These are phyloP conservation scores for Hyperoodon ampullatus DNA, from an alignment of 2,113 vertebrate species.

Conservation along the genomic window DNA sequence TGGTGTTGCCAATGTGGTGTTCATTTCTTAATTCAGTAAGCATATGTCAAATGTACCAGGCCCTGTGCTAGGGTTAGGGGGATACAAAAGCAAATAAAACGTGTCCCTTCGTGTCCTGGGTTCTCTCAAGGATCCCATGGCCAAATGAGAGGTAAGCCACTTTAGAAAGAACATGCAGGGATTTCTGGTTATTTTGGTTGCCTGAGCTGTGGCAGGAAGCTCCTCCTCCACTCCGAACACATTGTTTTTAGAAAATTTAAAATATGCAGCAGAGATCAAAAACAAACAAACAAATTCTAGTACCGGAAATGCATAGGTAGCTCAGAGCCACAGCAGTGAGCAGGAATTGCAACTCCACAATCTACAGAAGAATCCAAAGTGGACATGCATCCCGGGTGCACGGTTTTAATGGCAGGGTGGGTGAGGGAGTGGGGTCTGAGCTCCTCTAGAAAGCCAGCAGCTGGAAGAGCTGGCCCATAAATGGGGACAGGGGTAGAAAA, in stretches of 20 bases:
- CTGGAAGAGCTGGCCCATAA: background rate
- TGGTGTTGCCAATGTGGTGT: background rate
- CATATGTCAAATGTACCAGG: background rate
- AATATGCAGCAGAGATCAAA: background rate
- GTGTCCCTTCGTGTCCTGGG: background rate
- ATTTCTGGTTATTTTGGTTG: background rate
- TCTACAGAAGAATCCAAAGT: background rate
- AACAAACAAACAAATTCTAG: background rate
- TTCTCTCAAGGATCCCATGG: background rate
- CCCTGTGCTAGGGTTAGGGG: background rate
- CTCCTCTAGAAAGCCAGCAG: background rate
- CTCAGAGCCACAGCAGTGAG: background rate
- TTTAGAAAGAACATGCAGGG: background rate
- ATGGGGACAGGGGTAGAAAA: background rate
- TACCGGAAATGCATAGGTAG: slow-evolving; percentile 11
- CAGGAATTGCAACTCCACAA: background rate
- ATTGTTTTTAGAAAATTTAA: background rate
- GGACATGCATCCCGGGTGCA: background rate
- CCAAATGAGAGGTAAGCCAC: background rate
- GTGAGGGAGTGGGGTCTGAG: background rate
- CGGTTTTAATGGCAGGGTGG: background rate
- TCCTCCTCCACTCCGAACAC: background rate
- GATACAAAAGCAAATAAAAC: slow-evolving; percentile 25
- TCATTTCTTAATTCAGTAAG: slow-evolving; percentile 50
- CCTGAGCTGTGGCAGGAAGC: background rate